Base-by-base conservation (phyloP, 2,888 invertebrate species). In the Tridacna crocea region DNA sequence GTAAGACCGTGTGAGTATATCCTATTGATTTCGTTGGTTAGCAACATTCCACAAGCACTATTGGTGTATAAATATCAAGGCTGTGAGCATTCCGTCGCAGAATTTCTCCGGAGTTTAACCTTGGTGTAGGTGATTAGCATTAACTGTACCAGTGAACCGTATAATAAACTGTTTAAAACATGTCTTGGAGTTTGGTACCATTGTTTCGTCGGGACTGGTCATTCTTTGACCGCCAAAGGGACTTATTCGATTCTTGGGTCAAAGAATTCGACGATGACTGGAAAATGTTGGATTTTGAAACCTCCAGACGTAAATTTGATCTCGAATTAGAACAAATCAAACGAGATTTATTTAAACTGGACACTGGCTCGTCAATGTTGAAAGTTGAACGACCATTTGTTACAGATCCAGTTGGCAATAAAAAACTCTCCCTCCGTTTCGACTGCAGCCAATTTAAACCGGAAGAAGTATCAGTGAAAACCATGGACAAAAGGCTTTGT, bases 381-480 rank as follows among this genome's bases (percentile, higher is more conserved):
- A 83, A 90, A 63, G 89, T 90, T 0, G 91, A 91, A 11, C 84
- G 88, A 22, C 91, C 92, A 19, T 89, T 92, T 63, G 84, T 90
- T 15, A 82, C 87, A 6, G 92, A 92, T 72, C 79, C 79, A 1
- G 98, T 98, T 94, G 98, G 97, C 95, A 99, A 99, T 95, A 97
- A 97, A 77, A 88, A 90, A 94, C 96, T 99, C 89, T 98, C 99
- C 94, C 96, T 99, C n/a, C 96, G 99, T 93, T 99, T 99, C 95
- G 99, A 99, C 94, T 99, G 99, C 91, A 98, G 98, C 94, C 98
- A 99, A 95, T 99, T 99, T 95, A 97, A 97, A 79, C 96, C 96
- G 6, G 99, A 99, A 95, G 99, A 99, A 96, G 98, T 99, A 94
- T 98, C 99, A 94, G 99, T 99, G 90, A 99, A 99, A 96, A 99